Conservation (phyloP, 2,113 vertebrate species). For the Herpetotheres cachinnans region DNA sequence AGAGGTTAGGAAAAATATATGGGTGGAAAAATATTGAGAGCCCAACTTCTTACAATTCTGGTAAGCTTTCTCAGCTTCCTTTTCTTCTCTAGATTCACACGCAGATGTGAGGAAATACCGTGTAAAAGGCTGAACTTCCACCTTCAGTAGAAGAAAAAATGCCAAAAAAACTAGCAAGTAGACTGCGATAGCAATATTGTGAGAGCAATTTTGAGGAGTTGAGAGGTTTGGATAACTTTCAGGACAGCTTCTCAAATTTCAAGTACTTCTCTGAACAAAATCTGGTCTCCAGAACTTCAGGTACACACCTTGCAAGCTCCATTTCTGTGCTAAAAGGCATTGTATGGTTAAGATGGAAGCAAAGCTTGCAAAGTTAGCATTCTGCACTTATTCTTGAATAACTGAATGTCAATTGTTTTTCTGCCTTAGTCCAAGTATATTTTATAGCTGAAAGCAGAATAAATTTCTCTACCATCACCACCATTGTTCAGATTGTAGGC, state of each 20-base stretch:
- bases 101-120: background rate
- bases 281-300: background rate
- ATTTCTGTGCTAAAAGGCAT: background rate
- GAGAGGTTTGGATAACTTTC: background rate
- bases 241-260: background rate
- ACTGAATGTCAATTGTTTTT: background rate
- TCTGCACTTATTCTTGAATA: background rate
- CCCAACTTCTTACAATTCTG: background rate
- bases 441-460: slow-evolving; percentile 12
- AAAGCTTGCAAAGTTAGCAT: background rate
- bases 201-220: background rate
- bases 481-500: background rate
- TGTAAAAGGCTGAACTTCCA: background rate
- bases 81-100: background rate
- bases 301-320: background rate
- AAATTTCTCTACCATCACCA: background rate
- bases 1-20: background rate
- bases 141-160: background rate
- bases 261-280: background rate
- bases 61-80: background rate
- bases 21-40: background rate
- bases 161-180: background rate
- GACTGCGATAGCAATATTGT: background rate
- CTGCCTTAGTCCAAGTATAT: background rate
- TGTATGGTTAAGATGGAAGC: background rate